Evolutionary conservation across 35 echinoderm and acorn worm species (phyloP), one percentile per base, ranked within the genome.

Genomic region (Ptychodera flava): DNA sequence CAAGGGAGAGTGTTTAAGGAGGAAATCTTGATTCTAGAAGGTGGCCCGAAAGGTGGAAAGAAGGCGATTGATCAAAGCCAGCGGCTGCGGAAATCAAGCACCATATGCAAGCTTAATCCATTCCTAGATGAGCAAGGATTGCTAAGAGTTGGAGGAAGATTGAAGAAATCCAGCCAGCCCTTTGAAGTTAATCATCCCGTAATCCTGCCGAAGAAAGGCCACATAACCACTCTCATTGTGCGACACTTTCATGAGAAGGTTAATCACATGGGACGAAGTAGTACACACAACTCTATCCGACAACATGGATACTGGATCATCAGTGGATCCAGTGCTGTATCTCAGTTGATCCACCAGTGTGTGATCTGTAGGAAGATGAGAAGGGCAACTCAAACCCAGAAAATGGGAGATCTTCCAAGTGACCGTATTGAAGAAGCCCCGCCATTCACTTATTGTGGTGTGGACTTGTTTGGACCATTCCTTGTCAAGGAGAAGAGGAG

Each of bases 121-220:
- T 86, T 80, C 34, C 78, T 86, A 16, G 89, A 90, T 32, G 15
- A 28, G 12, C 35, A 80, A 0, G 89, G 83, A n/a, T 37, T 90
- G 31, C 76, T 86, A 16, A 86, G 84, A 86, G 89, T 90, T 90
- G 83, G 89, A 29, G 89, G 89, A 0, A 90, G 89, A 82, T 53
- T 90, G 31, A 34, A 86, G 77, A 76, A 90, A 77, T 34, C 78
- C 28, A 83, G 52, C 16, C 36, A 88, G 37, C 31, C 84, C 33
- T 22, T 84, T 37, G 29, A 87, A 29, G 87, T 79, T 33, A 92
- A 89, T 52, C 90, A 96, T 79, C 90, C 88, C 12, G 85, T 87
- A 1, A 80, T 93, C 22, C 35, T 93, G 22, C 94, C 88, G 28
- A 87, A 84, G 76, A 32, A 78, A 32, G n/a, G 28, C 0, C 31